phyloP scores from a whole-genome alignment of 2,888 invertebrate species.

The Acholoe squamosa region DNA sequence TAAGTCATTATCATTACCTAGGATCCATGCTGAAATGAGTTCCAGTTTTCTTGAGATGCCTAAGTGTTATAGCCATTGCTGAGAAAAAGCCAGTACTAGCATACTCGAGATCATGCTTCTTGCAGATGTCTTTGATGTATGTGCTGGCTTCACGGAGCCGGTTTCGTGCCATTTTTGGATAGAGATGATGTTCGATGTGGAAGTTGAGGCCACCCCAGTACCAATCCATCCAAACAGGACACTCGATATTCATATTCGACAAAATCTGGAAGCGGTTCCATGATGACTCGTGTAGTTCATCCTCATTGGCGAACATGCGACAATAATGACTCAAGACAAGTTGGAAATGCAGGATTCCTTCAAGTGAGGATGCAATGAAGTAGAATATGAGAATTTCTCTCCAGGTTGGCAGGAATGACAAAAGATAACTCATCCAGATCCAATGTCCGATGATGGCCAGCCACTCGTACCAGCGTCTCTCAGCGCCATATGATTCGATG shows the following conservation, averaged over 20 bases:
- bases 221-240: conserved; percentile 67
- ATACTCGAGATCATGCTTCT: conserved; percentile 67
- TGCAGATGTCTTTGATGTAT: conserved; percentile 65
- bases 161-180: conserved; percentile 65
- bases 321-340: conserved; percentile 69
- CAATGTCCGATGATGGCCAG: conserved; percentile 64
- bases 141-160: conserved; percentile 64
- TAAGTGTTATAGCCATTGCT: conserved; percentile 66
- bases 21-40: conserved; percentile 64
- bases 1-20: neutral
- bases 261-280: conserved; percentile 67
- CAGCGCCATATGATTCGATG: conserved; percentile 64
- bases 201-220: conserved; percentile 69
- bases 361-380: conserved; percentile 61
- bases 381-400: conserved; percentile 65
- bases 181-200: conserved; percentile 70
- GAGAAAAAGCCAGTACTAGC: conserved; percentile 64
- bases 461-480: conserved; percentile 68
- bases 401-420: conserved; percentile 68
- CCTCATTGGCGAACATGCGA: conserved; percentile 63
- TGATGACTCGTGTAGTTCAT: conserved; percentile 59
- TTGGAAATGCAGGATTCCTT: conserved; percentile 69
- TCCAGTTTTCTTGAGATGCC: conserved; percentile 65
- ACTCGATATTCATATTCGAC: conserved; percentile 68
- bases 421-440: conserved; percentile 65